Percentiles rank a stretch among this genome's conserved stretches.
Evolutionary conservation across 2,797 vertebrate species (phyloP).

Genomic region (Spinus olivaceus): DNA sequence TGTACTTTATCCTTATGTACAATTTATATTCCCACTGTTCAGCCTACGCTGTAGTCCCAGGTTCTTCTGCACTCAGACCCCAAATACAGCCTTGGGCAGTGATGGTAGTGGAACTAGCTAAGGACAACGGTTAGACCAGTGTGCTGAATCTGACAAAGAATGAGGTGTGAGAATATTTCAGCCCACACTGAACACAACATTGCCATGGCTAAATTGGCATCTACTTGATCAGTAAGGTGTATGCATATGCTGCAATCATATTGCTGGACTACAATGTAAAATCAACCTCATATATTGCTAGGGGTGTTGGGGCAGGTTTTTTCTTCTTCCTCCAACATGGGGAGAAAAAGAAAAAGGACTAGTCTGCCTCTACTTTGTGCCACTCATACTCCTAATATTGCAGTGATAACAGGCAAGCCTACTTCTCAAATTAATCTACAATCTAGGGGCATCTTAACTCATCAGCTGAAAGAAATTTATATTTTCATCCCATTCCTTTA

Average conservation of each 20-base stretch:
- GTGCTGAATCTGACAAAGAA: background rate
- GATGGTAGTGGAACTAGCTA: background rate
- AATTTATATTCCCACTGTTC: background rate
- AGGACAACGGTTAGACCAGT: background rate
- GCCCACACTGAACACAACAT: background rate
- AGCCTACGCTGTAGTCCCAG: background rate
- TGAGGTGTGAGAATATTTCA: background rate
- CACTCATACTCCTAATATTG: background rate
- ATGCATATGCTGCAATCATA: background rate
- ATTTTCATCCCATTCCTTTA: background rate
- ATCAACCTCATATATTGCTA: background rate
- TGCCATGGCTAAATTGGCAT: background rate
- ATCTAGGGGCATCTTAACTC: background rate
- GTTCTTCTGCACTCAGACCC: background rate
- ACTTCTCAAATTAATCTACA: background rate
- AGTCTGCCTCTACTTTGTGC: background rate
- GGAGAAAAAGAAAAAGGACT: background rate
- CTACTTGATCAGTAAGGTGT: background rate
- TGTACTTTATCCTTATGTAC: background rate
- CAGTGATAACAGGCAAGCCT: background rate
- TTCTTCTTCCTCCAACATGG: background rate
- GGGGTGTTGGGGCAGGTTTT: background rate
- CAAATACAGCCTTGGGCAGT: background rate
- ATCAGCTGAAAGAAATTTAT: background rate
- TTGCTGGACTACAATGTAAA: background rate